Evolutionary conservation across 2,113 vertebrate species (phyloP).

Genomic region (Chionodraco myersi): DNA sequence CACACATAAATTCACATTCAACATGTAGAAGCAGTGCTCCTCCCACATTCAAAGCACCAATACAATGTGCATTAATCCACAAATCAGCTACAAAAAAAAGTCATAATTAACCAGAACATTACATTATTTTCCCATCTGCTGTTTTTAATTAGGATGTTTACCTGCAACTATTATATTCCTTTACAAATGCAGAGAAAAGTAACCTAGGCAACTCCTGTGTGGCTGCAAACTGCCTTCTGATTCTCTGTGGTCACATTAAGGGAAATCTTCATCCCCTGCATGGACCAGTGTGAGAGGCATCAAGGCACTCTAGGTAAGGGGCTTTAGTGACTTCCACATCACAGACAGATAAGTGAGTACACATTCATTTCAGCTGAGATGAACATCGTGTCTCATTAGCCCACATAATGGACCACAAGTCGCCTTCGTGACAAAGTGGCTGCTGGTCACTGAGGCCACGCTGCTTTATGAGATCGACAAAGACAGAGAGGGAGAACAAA

Average conservation of each 20-base stretch:
- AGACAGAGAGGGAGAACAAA: slow-evolving; percentile 11
- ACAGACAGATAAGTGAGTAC: slow-evolving; percentile 9
- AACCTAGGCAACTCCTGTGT: slow-evolving; percentile 27
- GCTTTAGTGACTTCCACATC: slow-evolving; percentile 1
- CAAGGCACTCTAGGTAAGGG: background rate
- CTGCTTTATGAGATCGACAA: slow-evolving; percentile 31
- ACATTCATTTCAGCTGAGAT: slow-evolving; percentile 47
- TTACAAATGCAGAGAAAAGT: slow-evolving; percentile 20
- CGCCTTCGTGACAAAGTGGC: slow-evolving; percentile 31
- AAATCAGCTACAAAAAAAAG: background rate
- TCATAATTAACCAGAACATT: background rate
- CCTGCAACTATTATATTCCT: background rate
- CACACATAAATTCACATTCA: slow-evolving; percentile 44
- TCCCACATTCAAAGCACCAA: slow-evolving; percentile 1
- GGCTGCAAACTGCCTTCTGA: background rate
- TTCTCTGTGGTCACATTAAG: background rate
- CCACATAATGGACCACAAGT: slow-evolving; percentile 46
- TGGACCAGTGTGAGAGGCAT: background rate
- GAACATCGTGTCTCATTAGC: slow-evolving; percentile 55
- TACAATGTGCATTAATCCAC: background rate
- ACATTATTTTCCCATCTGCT: background rate
- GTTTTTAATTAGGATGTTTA: background rate
- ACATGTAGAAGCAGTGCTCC: slow-evolving; percentile 34
- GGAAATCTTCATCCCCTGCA: background rate
- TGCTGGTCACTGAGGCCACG: slow-evolving; percentile 33